phyloP scores from a whole-genome alignment of 2,888 invertebrate species.

The Gymnosoma rotundatum region DNA sequence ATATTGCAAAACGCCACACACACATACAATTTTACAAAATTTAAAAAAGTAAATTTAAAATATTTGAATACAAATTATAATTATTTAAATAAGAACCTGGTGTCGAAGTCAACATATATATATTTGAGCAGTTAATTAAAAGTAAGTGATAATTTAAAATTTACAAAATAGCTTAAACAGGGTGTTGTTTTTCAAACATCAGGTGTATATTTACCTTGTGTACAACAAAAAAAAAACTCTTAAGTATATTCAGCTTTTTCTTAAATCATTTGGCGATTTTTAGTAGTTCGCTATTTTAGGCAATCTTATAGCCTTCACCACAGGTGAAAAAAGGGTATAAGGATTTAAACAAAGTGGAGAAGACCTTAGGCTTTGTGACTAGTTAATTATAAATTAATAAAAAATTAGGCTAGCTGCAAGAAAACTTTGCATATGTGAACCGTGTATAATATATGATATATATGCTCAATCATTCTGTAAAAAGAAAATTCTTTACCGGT shows the following conservation, averaged over 20 bases:
- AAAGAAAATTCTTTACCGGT: too few species aligned
- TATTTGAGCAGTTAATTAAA: slow-evolving; percentile 34
- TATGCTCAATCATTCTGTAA: too few species aligned
- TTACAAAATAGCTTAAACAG: slow-evolving; percentile 16
- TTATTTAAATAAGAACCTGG: neutral
- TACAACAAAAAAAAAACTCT: neutral
- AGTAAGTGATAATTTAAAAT: slow-evolving; percentile 39
- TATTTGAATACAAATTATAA: slow-evolving; percentile 1
- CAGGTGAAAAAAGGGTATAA: too few species aligned
- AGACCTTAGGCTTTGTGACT: too few species aligned
- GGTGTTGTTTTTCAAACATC: slow-evolving; percentile 57
- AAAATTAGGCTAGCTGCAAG: too few species aligned
- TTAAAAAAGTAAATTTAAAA: neutral
- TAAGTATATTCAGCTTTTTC: neutral
- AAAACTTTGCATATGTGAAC: too few species aligned
- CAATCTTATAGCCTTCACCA: too few species aligned
- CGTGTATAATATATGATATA: too few species aligned
- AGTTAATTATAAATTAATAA: too few species aligned
- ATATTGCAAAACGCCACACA: slow-evolving; percentile 53
- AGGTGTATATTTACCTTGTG: slow-evolving; percentile 43
- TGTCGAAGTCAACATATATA: neutral
- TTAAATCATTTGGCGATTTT: slow-evolving; percentile 5
- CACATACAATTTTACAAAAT: slow-evolving; percentile 16
- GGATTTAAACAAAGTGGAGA: too few species aligned
- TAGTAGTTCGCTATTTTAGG: neutral